phyloP scores from a whole-genome alignment of 2,113 vertebrate genomes.

The Lates calcarifer region DNA sequence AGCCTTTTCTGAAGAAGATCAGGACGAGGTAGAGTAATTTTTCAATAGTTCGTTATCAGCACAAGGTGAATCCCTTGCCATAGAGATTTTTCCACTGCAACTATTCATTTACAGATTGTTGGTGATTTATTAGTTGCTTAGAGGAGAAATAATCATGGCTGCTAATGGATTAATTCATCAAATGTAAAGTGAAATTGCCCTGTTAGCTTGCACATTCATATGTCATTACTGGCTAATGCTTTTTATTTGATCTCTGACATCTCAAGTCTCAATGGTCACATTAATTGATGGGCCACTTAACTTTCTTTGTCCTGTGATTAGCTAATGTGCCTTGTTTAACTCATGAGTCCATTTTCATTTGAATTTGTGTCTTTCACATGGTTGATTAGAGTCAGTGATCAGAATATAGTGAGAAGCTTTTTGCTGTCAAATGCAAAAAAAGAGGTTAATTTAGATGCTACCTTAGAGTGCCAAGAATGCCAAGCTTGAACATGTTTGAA shows the following conservation, averaged over 20 bases:
- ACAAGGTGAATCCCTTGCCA: not conserved
- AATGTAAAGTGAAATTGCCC: not conserved
- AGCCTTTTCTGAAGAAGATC: not conserved
- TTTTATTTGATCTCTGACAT: not conserved
- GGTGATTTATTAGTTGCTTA: not conserved
- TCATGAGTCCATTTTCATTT: not conserved
- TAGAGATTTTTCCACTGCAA: not conserved
- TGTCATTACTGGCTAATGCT: not conserved
- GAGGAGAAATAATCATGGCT: not conserved
- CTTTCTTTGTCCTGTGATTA: not conserved
- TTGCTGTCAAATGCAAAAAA: not conserved
- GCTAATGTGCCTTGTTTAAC: not conserved
- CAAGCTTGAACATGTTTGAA: not conserved
- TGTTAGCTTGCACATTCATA: not conserved
- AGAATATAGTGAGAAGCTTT: not conserved
- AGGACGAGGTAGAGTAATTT: not conserved
- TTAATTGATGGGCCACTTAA: not conserved
- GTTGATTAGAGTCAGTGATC: not conserved
- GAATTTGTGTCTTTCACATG: not conserved
- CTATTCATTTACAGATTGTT: not conserved
- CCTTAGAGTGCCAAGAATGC: too few species aligned
- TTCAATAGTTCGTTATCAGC: not conserved
- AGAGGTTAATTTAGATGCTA: too few species aligned
- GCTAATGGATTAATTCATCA: not conserved
- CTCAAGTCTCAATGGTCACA: not conserved